Evolutionary conservation across 2,888 invertebrate genomes (phyloP).

Genomic region (Coenonympha arcania): DNA sequence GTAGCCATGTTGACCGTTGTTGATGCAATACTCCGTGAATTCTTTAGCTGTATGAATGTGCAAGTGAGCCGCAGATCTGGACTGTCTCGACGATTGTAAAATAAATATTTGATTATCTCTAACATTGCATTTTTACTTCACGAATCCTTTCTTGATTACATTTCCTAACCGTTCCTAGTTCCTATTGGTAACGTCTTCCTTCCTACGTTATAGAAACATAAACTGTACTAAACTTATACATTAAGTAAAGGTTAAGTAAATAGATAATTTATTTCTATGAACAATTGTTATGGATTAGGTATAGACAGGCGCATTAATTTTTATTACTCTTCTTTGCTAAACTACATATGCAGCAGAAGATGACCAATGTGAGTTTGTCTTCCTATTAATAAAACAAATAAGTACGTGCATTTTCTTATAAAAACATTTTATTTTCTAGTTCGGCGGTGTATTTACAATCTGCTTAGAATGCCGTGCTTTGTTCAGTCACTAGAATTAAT

Average conservation of each 20-base stretch:
- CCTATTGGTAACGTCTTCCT: too few species aligned
- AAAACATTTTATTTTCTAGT: neutral
- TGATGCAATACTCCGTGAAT: neutral
- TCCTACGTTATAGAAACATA: neutral
- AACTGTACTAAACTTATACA: too few species aligned
- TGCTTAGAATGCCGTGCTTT: neutral
- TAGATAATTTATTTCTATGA: too few species aligned
- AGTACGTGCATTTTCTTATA: neutral
- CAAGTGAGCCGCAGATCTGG: slow-evolving; percentile 30
- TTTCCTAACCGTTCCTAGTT: neutral
- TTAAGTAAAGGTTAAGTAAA: too few species aligned
- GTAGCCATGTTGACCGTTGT: neutral
- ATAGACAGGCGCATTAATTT: too few species aligned
- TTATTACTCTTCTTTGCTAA: too few species aligned
- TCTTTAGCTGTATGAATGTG: neutral
- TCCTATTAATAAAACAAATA: too few species aligned
- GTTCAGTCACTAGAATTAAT: neutral
- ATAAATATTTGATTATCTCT: slow-evolving; percentile 64
- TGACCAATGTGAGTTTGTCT: too few species aligned
- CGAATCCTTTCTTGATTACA: neutral
- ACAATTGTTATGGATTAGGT: too few species aligned
- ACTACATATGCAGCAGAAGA: too few species aligned
- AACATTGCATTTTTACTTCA: slow-evolving; percentile 22
- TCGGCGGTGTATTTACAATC: neutral
- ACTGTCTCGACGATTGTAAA: slow-evolving; percentile 44